phyloP scores from a whole-genome alignment of 1,140 invertebrate genomes.

The Aporrectodea caliginosa region DNA sequence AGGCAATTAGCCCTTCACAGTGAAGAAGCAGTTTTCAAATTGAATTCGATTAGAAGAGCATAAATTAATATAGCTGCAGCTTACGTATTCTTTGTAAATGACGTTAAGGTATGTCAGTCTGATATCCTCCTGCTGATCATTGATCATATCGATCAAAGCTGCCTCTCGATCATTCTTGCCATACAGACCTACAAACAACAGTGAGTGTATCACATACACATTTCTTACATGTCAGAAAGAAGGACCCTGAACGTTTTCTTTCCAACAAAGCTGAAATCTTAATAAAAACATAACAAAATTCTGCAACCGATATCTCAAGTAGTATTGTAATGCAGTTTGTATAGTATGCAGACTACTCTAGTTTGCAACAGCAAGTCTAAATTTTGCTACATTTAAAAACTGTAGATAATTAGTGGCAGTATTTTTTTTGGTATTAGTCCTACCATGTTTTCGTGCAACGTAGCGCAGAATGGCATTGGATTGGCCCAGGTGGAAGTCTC shows the following conservation, averaged over 20 bases:
- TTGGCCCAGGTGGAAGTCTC: conserved; percentile 43
- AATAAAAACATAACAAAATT: too few species aligned
- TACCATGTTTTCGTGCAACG: conserved; percentile 45
- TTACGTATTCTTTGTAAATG: conserved; percentile 48
- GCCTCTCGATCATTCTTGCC: conserved; percentile 66
- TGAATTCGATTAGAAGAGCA: not conserved
- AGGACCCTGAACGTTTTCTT: not conserved
- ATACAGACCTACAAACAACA: conserved; percentile 56
- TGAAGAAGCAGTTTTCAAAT: too few species aligned
- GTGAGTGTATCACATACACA: too few species aligned
- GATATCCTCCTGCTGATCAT: conserved; percentile 45
- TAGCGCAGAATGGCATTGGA: conserved; percentile 50
- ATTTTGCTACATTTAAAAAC: not conserved
- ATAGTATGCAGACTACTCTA: too few species aligned
- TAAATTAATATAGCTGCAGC: conserved; percentile 5
- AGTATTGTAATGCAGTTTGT: too few species aligned
- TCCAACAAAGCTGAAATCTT: too few species aligned
- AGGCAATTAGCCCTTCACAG: too few species aligned
- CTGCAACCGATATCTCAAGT: too few species aligned
- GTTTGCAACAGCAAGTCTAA: too few species aligned
- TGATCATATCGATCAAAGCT: conserved; percentile 52
- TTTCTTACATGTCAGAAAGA: not conserved
- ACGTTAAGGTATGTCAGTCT: conserved; percentile 38
- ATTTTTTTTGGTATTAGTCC: conserved; percentile 7
- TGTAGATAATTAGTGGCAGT: too few species aligned